These are phyloP conservation scores for Xiphias gladius DNA, from an alignment of 2,113 vertebrate genomes.

Conservation along the genomic window DNA sequence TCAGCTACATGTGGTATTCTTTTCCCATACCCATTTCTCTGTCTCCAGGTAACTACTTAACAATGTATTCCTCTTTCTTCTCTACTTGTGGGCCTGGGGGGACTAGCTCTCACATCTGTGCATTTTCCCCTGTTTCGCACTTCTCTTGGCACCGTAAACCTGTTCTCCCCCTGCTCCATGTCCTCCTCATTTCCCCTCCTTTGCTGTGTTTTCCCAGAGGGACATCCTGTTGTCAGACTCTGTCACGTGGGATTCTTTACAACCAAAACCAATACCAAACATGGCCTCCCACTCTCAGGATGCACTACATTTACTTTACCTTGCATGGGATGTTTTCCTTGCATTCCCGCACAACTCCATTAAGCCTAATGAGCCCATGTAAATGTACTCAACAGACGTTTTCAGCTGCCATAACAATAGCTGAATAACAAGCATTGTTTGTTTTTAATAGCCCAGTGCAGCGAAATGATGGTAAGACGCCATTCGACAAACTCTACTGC, in stretches of 20 bases:
- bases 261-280: slow-evolving; percentile 60
- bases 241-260: slow-evolving; percentile 45
- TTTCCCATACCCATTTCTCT: slow-evolving; percentile 12
- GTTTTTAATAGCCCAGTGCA: slow-evolving; percentile 20
- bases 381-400: slow-evolving; percentile 18
- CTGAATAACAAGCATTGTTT: slow-evolving; percentile 38
- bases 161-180: slow-evolving; percentile 69
- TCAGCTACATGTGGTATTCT: neutral
- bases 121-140: slow-evolving; percentile 27
- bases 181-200: slow-evolving; percentile 57
- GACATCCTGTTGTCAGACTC: slow-evolving; percentile 55
- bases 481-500: slow-evolving; percentile 21
- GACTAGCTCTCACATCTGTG: slow-evolving; percentile 52
- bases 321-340: slow-evolving; percentile 51
- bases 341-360: slow-evolving; percentile 57
- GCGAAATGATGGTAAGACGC: slow-evolving; percentile 6
- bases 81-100: slow-evolving; percentile 30
- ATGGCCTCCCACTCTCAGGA: slow-evolving; percentile 42
- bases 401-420: slow-evolving; percentile 60
- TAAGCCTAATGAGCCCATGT: slow-evolving; percentile 61
- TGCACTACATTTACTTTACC: slow-evolving; percentile 53
- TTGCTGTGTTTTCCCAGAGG: slow-evolving; percentile 53
- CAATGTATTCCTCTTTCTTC: slow-evolving; percentile 16
- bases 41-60: neutral
- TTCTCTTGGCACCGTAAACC: slow-evolving; percentile 51